Percentiles rank a stretch among this genome's conserved stretches.
Conservation (phyloP, 1,140 invertebrate genomes). For the Sycobia sp. region DNA sequence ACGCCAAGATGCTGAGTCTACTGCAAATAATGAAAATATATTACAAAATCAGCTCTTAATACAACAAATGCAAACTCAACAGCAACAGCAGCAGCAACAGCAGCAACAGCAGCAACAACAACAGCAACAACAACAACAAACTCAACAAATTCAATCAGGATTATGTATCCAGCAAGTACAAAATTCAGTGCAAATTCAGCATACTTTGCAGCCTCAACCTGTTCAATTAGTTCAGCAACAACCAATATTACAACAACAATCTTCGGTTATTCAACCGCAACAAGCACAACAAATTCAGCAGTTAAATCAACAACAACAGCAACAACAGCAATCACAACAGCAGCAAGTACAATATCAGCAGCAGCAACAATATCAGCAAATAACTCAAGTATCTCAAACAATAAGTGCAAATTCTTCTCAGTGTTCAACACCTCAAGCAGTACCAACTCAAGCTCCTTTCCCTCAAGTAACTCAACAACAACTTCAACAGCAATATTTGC, state of each 20-base stretch:
- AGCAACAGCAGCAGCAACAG: slow-evolving; percentile 56
- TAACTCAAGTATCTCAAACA: slow-evolving; percentile 41
- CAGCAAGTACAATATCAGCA: slow-evolving; percentile 55
- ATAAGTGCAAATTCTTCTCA: slow-evolving; percentile 61
- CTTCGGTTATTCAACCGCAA: slow-evolving; percentile 68
- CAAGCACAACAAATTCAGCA: slow-evolving; percentile 65
- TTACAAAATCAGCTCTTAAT: slow-evolving; percentile 60
- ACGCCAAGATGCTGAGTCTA: slow-evolving; percentile 53
- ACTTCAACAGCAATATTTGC: slow-evolving; percentile 49
- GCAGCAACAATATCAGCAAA: slow-evolving; percentile 54
- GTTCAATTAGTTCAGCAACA: slow-evolving; percentile 56
- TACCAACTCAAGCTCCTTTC: slow-evolving; percentile 60
- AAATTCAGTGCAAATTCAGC: slow-evolving; percentile 48
- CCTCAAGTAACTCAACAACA: slow-evolving; percentile 60
- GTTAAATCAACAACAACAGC: slow-evolving; percentile 54
- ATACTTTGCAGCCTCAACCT: slow-evolving; percentile 54
- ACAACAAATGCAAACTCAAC: slow-evolving; percentile 67
- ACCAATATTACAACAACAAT: slow-evolving; percentile 58
- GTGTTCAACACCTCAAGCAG: slow-evolving; percentile 64
- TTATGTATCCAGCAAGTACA: slow-evolving; percentile 59
- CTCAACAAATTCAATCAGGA: slow-evolving; percentile 55
- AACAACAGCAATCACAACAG: slow-evolving; percentile 60
- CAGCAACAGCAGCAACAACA: slow-evolving; percentile 62
- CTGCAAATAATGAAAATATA: slow-evolving; percentile 43
- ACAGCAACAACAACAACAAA: slow-evolving; percentile 62